Base-by-base conservation (phyloP, 30 jellyfish, hydroid and myxozoan species). In the Rhopilema esculentum region DNA sequence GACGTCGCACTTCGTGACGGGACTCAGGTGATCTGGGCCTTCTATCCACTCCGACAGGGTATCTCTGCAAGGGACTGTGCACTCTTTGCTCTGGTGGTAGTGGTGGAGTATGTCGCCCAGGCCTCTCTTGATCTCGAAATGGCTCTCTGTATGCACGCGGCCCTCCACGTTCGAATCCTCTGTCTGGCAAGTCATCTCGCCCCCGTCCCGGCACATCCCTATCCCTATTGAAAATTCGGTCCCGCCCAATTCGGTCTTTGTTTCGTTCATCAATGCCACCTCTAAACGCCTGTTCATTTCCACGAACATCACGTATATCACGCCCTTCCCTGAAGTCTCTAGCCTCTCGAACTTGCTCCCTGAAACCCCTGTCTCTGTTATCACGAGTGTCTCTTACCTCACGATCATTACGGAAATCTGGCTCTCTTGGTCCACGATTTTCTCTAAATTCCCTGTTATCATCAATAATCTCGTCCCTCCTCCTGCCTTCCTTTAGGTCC, bases 81-180 rank as follows among this genome's bases (percentile, higher is more conserved):
- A 84, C 73, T 32, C 96, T 76, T 17, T 77, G 85, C 21, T 88
- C 92, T 19, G 67, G 73, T 12, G 88, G 88, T 17, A 64, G 79
- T 16, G 96, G 90, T 18, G 89, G 89, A 1, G 90, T 67, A 33
- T 88, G 88, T 23, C 96, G 91, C 48, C 81, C 88, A 6, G 88
- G 79, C 29, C 95, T 65, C 8, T 87, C 95, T 63, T 32, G 85
- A 33, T 87, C 95, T 23, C 95, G 77, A n/a, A 27, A 73, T 22
- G 76, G 84, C 25, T 33, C 89, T 53, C 89, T 61, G 70, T 4
- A 73, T n/a, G 77, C 69, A 21, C 95, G 80, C 33, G 62, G 84
- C 64, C 79, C 91, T 16, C 85, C 88, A 53, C 92, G 95, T n/a
- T 80, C 89, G 22, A 72, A 66, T 48, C 89, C 87, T 30, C 89